Percentiles rank a stretch among this genome's conserved stretches.
Evolutionary conservation across 30 jellyfish, hydroid and myxozoan species (phyloP).

Genomic region (Clytia hemisphaerica): DNA sequence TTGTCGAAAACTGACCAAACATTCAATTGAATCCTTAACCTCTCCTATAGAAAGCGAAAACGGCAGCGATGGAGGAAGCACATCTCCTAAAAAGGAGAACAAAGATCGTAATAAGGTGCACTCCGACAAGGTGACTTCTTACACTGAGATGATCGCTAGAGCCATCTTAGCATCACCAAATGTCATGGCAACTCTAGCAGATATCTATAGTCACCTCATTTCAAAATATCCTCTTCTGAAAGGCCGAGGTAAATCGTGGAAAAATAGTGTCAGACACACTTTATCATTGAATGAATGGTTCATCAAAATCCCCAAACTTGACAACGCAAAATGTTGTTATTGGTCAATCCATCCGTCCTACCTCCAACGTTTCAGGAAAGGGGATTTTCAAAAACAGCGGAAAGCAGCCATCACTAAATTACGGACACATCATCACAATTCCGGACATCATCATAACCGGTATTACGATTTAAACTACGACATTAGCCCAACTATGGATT

Average conservation of each 20-base stretch:
- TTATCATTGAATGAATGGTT: constrained; percentile 79
- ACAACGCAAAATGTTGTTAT: constrained; percentile 57
- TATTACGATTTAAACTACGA: no score
- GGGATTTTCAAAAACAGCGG: constrained; percentile 51
- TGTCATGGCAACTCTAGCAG: constrained; percentile 38
- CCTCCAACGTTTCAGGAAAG: constrained; percentile 39
- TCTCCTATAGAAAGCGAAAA: no score
- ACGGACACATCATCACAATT: no score
- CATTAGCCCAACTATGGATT: no score
- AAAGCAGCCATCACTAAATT: constrained; percentile 10
- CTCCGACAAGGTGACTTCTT: constrained; percentile 42
- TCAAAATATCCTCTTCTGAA: constrained; percentile 37
- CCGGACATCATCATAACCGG: no score
- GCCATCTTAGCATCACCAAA: constrained; percentile 44
- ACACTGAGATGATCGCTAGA: constrained; percentile 81
- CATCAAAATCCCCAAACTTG: constrained; percentile 53
- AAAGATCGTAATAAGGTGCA: background rate
- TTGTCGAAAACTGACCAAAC: no score
- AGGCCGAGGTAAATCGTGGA: constrained; percentile 72
- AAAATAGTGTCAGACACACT: constrained; percentile 86
- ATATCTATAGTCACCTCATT: constrained; percentile 34
- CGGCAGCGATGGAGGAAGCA: no score
- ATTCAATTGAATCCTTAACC: no score
- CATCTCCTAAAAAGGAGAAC: no score
- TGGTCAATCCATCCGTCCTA: constrained; percentile 72